Evolutionary conservation across 2,113 vertebrate genomes (phyloP).

Genomic region (Axis porcinus): DNA sequence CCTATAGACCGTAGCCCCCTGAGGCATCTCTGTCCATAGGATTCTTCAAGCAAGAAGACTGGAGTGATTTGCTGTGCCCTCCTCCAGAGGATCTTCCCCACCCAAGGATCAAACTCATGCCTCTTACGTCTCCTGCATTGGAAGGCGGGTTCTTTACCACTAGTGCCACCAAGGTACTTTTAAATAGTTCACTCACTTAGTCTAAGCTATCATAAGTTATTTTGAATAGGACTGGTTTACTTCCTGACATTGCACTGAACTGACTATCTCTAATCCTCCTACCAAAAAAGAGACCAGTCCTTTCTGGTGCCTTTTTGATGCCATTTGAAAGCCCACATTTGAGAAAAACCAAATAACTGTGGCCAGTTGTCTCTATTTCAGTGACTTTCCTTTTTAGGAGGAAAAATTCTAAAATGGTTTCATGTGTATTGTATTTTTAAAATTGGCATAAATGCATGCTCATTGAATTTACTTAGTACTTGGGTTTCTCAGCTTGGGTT

Average conservation of each 20-base stretch:
- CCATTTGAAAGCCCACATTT: conserved; percentile 10
- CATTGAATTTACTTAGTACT: conserved; percentile 58
- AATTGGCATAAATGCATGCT: conserved; percentile 14
- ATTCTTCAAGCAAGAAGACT: not conserved
- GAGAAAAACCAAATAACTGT: conserved; percentile 41
- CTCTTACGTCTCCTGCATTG: not conserved
- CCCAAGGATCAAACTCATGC: not conserved
- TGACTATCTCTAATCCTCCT: not conserved
- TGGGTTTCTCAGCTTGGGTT: conserved; percentile 9
- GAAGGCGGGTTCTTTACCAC: not conserved
- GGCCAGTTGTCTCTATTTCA: conserved; percentile 49
- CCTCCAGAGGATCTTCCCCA: not conserved
- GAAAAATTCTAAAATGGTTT: conserved; percentile 40
- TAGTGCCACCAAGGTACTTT: not conserved
- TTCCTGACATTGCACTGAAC: not conserved
- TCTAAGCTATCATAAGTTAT: not conserved
- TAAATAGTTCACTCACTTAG: not conserved
- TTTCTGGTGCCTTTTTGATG: conserved; percentile 3
- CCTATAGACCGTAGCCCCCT: not conserved
- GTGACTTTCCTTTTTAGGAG: conserved; percentile 26
- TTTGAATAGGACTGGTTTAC: not conserved
- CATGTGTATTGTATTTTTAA: conserved; percentile 47
- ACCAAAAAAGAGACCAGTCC: not conserved
- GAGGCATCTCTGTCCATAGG: not conserved
- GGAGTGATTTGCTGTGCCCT: not conserved